These are phyloP conservation scores for Loriculus beryllinus DNA, from an alignment of 2,797 vertebrate species.

Conservation along the genomic window DNA sequence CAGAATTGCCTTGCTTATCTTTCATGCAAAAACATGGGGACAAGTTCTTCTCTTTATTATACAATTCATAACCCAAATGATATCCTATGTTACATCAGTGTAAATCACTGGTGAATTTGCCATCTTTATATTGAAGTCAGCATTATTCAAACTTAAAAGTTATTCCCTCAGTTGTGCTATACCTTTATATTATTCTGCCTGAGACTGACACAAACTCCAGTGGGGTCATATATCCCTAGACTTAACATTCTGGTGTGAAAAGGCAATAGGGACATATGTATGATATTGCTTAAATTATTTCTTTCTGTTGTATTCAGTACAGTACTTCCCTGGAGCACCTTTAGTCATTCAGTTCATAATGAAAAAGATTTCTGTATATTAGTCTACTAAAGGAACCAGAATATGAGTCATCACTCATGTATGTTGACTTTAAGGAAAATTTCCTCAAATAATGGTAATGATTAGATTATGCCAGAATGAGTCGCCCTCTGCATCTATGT, in stretches of 20 bases:
- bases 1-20: slow-evolving; percentile 36
- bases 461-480: slow-evolving; percentile 11
- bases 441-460: slow-evolving; percentile 31
- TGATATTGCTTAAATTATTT: slow-evolving; percentile 67
- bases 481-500: slow-evolving; percentile 32
- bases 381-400: slow-evolving; percentile 49
- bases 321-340: slow-evolving; percentile 56
- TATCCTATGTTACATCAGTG: background rate
- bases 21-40: background rate
- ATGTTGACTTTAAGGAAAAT: slow-evolving; percentile 48
- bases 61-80: background rate
- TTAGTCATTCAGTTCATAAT: slow-evolving; percentile 40
- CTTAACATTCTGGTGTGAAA: slow-evolving; percentile 57
- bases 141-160: slow-evolving; percentile 40
- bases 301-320: slow-evolving; percentile 52
- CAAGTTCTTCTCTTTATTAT: slow-evolving; percentile 2
- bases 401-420: slow-evolving; percentile 40
- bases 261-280: slow-evolving; percentile 46
- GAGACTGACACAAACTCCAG: slow-evolving; percentile 42
- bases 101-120: slow-evolving; percentile 41
- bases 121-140: slow-evolving; percentile 22
- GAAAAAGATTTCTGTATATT: slow-evolving; percentile 49
- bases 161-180: background rate
- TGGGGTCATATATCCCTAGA: slow-evolving; percentile 26
- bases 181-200: slow-evolving; percentile 35